phyloP scores from a whole-genome alignment of 2,797 vertebrate genomes.

The Tenualosa thibaudeaui region DNA sequence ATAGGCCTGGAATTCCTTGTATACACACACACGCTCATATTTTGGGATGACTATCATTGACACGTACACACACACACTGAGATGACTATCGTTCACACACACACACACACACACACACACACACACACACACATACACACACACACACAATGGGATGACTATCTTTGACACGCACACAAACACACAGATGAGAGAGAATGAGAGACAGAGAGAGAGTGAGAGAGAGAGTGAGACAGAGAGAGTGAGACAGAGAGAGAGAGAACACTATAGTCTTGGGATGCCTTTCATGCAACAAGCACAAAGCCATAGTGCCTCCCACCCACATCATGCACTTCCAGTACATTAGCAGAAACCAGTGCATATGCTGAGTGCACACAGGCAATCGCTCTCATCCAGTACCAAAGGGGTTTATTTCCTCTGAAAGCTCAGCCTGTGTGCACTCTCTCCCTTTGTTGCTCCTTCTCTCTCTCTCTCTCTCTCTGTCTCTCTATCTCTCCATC shows the following conservation, averaged over 20 bases:
- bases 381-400: no score
- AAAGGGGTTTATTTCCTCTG: neutral
- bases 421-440: neutral
- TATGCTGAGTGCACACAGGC: neutral
- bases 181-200: neutral
- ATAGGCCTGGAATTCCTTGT: neutral
- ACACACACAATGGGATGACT: no score
- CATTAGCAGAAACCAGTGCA: neutral
- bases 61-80: neutral
- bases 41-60: no score
- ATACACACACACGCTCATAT: no score
- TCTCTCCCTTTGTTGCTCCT: neutral
- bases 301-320: neutral
- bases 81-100: no score
- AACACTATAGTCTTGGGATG: neutral
- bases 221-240: neutral
- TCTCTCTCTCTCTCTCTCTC: neutral
- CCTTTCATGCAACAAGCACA: neutral
- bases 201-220: no score
- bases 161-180: no score
- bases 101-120: neutral
- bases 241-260: no score
- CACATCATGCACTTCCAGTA: neutral
- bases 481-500: neutral
- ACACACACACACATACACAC: constrained; percentile 4